Conservation (phyloP, 2,888 invertebrate genomes). For the Gastracanthus pulcherrimus region DNA sequence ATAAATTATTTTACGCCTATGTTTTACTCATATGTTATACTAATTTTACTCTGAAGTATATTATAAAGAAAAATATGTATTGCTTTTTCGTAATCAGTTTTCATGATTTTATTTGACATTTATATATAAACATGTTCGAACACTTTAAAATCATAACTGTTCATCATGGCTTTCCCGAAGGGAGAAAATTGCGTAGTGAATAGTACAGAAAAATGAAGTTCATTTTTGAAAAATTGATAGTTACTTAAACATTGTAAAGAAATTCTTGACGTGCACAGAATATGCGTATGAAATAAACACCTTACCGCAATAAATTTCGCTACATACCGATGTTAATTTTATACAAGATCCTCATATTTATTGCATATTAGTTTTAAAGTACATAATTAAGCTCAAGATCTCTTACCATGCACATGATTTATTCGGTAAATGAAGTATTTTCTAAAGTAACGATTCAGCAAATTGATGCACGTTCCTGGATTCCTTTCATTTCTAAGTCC, state of each 20-base stretch:
- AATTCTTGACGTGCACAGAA: neutral
- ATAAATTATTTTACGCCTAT: too few relatives aligned
- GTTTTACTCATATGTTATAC: too few relatives aligned
- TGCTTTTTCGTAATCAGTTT: too few relatives aligned
- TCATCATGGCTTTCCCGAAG: too few relatives aligned
- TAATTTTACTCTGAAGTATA: too few relatives aligned
- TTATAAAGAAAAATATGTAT: too few relatives aligned
- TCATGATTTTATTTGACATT: too few relatives aligned
- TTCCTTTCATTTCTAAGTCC: neutral
- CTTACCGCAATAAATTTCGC: neutral
- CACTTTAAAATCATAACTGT: too few relatives aligned
- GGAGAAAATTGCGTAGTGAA: too few relatives aligned
- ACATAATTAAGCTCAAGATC: neutral
- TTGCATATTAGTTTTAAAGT: constrained; percentile 19
- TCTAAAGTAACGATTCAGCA: constrained; percentile 1
- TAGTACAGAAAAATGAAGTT: too few relatives aligned
- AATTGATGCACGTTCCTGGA: neutral
- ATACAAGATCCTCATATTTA: constrained; percentile 1
- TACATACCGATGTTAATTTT: neutral
- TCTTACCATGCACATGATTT: neutral
- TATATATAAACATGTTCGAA: too few relatives aligned
- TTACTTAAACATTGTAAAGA: neutral
- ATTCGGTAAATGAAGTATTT: constrained; percentile 13
- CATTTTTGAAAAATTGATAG: neutral
- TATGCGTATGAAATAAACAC: too few relatives aligned